A percentile compares a stretch with the other conserved stretches of the same genome.
phyloP scores from a whole-genome alignment of 1,140 invertebrate species.

The Heliconius hermathena region DNA sequence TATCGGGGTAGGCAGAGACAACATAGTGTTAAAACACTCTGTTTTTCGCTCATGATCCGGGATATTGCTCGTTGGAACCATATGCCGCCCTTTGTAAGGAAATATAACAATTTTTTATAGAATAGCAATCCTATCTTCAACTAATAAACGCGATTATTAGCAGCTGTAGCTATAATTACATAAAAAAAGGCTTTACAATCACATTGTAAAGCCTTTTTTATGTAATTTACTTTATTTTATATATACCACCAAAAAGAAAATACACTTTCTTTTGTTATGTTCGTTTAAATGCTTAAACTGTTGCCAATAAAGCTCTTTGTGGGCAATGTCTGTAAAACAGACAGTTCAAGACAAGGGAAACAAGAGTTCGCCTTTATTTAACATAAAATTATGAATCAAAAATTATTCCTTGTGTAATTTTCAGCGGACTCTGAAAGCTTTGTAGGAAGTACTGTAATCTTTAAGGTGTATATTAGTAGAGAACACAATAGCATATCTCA shows the following conservation, averaged over 20 bases:
- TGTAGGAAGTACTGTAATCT: conserved; percentile 1
- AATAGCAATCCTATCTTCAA: too few species aligned
- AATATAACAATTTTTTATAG: too few species aligned
- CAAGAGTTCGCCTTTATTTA: conserved; percentile 1
- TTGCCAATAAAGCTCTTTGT: neutral
- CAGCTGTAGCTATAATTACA: too few species aligned
- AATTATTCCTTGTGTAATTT: conserved; percentile 14
- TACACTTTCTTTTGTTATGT: neutral
- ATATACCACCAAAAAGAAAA: neutral
- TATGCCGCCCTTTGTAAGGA: too few species aligned
- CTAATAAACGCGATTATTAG: too few species aligned
- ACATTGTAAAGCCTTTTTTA: neutral
- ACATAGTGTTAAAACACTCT: too few species aligned
- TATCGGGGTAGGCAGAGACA: too few species aligned
- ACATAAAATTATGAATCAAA: neutral
- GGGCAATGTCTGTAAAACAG: neutral
- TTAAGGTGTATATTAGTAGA: conserved; percentile 7
- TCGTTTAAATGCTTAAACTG: neutral
- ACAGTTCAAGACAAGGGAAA: neutral
- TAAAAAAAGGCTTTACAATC: neutral
- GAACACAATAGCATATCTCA: neutral
- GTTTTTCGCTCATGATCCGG: too few species aligned
- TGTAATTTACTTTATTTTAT: neutral
- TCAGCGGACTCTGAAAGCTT: neutral
- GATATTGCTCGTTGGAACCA: too few species aligned